These are phyloP conservation scores for Lagria hirta DNA, from an alignment of 2,888 invertebrate species.

Conservation along the genomic window DNA sequence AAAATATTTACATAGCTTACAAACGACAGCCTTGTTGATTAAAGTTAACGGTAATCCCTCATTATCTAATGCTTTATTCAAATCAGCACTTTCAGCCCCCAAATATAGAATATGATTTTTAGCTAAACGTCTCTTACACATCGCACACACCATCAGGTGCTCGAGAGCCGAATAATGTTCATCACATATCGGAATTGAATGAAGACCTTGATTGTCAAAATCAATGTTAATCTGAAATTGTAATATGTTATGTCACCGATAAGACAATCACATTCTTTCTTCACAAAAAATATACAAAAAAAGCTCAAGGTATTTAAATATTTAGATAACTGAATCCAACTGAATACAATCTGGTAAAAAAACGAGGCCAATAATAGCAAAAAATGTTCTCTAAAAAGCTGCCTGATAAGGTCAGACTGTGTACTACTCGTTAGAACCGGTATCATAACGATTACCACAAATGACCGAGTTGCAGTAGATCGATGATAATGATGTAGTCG, in stretches of 20 bases:
- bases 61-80: conserved; percentile 59
- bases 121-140: conserved; percentile 75
- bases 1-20: conserved; percentile 80
- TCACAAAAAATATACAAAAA: conserved; percentile 40
- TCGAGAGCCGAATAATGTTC: conserved; percentile 71
- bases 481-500: too few relatives aligned
- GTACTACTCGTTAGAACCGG: too few relatives aligned
- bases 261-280: background rate
- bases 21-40: conserved; percentile 71
- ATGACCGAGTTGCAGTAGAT: too few relatives aligned
- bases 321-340: conserved; percentile 3
- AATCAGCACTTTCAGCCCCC: conserved; percentile 59
- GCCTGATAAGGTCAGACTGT: too few relatives aligned
- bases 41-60: conserved; percentile 71
- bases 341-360: background rate
- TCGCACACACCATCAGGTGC: conserved; percentile 73
- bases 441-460: too few relatives aligned
- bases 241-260: too few relatives aligned
- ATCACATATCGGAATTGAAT: conserved; percentile 69
- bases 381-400: conserved; percentile 5
- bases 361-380: conserved; percentile 6
- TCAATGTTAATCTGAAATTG: conserved; percentile 58
- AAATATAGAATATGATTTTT: conserved; percentile 76
- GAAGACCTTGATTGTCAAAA: conserved; percentile 65
- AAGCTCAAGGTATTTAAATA: conserved; percentile 5